Evolutionary conservation across 1,140 invertebrate species (phyloP).

Genomic region (fruit fly (Drosophila melanogaster)): Release_6_plus_ISO1_MT NT_033777.3:30538501-30539000

Average conservation of each 20-base stretch:
- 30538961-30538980: conserved; percentile 69
- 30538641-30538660: conserved; percentile 29
- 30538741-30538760: conserved; percentile 30
- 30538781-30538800: conserved; percentile 73
- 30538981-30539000: conserved; percentile 62
- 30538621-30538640: conserved; percentile 27
- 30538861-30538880: conserved; percentile 30
- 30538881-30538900: conserved; percentile 54
- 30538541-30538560: conserved; percentile 35
- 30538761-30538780: conserved; percentile 48
- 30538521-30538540: conserved; percentile 2
- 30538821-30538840: not conserved
- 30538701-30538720: conserved; percentile 38
- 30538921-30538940: conserved; percentile 56
- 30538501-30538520: not conserved
- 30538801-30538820: conserved; percentile 69
- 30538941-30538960: conserved; percentile 62
- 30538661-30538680: not conserved
- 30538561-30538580: conserved; percentile 34
- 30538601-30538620: conserved; percentile 24
- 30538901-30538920: conserved; percentile 74
- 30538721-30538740: conserved; percentile 11
- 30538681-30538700: conserved; percentile 35
- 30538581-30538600: conserved; percentile 45
- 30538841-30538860: conserved; percentile 20